Conservation (phyloP, 1,140 invertebrate genomes). For the Calliopsis andreniformis region DNA sequence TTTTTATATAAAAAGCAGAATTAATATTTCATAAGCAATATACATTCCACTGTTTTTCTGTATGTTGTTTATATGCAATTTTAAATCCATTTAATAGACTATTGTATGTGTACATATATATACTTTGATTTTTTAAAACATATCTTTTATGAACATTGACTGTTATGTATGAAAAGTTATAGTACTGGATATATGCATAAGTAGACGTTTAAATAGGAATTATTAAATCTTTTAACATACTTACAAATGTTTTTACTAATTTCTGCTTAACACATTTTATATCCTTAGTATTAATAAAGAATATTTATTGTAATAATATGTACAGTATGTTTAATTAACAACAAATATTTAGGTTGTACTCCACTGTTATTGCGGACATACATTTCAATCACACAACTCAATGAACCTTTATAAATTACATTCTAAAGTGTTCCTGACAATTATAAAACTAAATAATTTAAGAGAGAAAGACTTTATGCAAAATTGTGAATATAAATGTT, state of each 20-base stretch:
- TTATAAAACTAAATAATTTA: not conserved
- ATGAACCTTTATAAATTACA: not conserved
- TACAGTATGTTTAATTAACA: not conserved
- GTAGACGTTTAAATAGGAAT: not conserved
- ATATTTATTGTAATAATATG: constrained; percentile 18
- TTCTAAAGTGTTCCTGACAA: not conserved
- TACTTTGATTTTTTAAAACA: constrained; percentile 6
- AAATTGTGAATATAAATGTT: not conserved
- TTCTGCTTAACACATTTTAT: not conserved
- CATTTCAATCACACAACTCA: not conserved
- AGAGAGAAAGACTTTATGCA: not conserved
- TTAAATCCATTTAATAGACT: constrained; percentile 15
- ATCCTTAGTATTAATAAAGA: not conserved
- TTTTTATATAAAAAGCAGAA: constrained; percentile 26
- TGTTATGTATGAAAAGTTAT: not conserved
- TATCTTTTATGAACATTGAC: constrained; percentile 8
- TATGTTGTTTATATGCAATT: constrained; percentile 16
- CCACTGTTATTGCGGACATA: not conserved
- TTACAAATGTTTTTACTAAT: not conserved
- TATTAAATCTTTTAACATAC: not conserved
- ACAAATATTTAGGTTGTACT: not conserved
- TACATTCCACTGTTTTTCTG: constrained; percentile 28
- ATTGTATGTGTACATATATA: too few species aligned
- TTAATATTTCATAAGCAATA: constrained; percentile 15
- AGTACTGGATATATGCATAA: not conserved